phyloP scores from a whole-genome alignment of 1,140 invertebrate species.

The Sitodiplosis mosellana region DNA sequence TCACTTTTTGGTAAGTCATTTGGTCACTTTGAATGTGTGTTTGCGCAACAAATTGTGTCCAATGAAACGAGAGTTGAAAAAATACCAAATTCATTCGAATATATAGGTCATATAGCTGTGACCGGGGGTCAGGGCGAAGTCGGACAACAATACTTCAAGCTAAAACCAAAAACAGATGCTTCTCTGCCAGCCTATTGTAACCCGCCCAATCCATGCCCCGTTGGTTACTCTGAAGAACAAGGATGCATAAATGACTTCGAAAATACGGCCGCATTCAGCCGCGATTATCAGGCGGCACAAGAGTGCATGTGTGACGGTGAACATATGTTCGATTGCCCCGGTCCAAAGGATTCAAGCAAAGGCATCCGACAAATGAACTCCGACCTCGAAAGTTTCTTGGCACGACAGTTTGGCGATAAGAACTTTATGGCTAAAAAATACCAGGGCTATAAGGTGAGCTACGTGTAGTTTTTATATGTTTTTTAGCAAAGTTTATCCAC shows the following conservation, averaged over 20 bases:
- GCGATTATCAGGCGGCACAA: constrained; percentile 81
- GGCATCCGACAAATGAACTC: constrained; percentile 12
- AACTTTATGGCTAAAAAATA: constrained; percentile 66
- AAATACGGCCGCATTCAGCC: constrained; percentile 88
- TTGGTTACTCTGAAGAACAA: constrained; percentile 65
- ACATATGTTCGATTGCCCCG: constrained; percentile 91
- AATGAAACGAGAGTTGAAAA: too few relatives aligned
- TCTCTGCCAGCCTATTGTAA: constrained; percentile 95
- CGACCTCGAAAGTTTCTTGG: constrained; percentile 28
- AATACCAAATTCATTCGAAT: too few relatives aligned
- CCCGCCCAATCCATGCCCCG: constrained; percentile 94
- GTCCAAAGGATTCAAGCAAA: constrained; percentile 14
- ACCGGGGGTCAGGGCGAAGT: constrained; percentile 60
- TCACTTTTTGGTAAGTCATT: constrained; percentile 44
- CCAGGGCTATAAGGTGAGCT: constrained; percentile 36
- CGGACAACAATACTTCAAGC: constrained; percentile 39
- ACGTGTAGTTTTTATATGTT: not conserved
- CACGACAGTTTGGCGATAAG: constrained; percentile 39
- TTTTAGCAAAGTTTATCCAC: not conserved
- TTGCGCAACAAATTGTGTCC: too few relatives aligned
- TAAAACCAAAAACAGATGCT: constrained; percentile 75
- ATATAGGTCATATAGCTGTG: constrained; percentile 57
- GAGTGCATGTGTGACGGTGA: constrained; percentile 96
- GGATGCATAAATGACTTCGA: constrained; percentile 85
- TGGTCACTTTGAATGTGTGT: too few relatives aligned